phyloP scores from a whole-genome alignment of 2,797 vertebrate genomes.

The Trachops cirrhosus region DNA sequence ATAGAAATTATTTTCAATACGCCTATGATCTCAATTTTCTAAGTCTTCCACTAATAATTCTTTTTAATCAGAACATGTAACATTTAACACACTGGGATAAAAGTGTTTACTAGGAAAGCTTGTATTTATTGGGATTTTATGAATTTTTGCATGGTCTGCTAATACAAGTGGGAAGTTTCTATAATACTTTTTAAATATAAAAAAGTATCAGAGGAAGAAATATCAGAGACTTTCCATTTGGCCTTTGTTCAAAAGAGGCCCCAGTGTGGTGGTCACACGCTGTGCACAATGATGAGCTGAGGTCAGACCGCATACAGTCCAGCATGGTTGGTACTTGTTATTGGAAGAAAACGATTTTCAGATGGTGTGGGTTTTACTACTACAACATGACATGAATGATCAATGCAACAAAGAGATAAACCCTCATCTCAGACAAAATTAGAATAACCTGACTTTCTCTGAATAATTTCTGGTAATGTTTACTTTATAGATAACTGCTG shows the following conservation, averaged over 20 bases:
- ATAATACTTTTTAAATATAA: neutral
- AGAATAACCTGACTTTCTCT: neutral
- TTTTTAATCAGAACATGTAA: slow-evolving; percentile 31
- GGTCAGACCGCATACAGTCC: neutral
- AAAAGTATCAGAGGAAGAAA: neutral
- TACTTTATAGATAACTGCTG: neutral
- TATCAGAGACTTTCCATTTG: neutral
- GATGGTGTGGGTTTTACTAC: neutral
- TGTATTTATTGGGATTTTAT: neutral
- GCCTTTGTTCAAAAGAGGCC: neutral
- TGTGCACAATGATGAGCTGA: neutral
- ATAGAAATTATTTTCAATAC: neutral
- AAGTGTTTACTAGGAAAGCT: slow-evolving; percentile 1
- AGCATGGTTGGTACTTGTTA: neutral
- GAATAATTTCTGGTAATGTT: neutral
- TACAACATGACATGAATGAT: neutral
- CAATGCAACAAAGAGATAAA: neutral
- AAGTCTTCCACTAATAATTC: neutral
- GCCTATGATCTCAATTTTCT: neutral
- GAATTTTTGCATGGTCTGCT: neutral
- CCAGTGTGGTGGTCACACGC: neutral
- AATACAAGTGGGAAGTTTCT: neutral
- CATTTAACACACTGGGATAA: neutral
- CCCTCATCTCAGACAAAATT: neutral
- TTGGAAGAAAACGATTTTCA: neutral